These are phyloP conservation scores for Penaeus chinensis DNA, from an alignment of 1,140 invertebrate genomes.

Conservation along the genomic window DNA sequence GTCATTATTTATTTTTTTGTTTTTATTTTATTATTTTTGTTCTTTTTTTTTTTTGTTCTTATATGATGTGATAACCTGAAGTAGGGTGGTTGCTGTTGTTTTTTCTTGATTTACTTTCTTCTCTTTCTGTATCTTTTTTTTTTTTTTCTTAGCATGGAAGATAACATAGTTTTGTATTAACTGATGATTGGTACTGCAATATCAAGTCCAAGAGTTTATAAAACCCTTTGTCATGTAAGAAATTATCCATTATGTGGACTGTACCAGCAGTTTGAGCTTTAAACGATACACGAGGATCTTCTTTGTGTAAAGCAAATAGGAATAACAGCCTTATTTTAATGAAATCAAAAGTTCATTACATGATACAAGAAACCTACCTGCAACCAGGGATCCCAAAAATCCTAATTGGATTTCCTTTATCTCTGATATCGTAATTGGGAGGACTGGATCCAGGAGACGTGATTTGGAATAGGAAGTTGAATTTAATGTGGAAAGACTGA, in stretches of 20 bases:
- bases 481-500: too few relatives aligned
- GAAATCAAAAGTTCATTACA: slow-evolving; percentile 40
- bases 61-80: slow-evolving; percentile 14
- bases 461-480: too few relatives aligned
- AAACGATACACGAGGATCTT: slow-evolving; percentile 21
- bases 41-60: not conserved
- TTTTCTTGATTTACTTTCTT: not conserved
- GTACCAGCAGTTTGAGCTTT: slow-evolving; percentile 33
- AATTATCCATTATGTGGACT: not conserved
- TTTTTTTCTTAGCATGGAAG: slow-evolving; percentile 34
- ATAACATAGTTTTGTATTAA: slow-evolving; percentile 38
- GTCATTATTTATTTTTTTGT: not conserved
- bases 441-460: too few relatives aligned
- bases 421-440: too few relatives aligned
- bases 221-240: not conserved
- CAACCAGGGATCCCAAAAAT: slow-evolving; percentile 17
- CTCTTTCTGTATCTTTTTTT: slow-evolving; percentile 11
- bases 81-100: slow-evolving; percentile 20
- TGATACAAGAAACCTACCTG: not conserved
- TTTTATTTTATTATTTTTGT: not conserved
- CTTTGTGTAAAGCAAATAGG: slow-evolving; percentile 30
- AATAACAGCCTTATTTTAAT: slow-evolving; percentile 30
- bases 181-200: too few relatives aligned
- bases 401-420: slow-evolving; percentile 27
- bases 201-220: too few relatives aligned